Evolutionary conservation across 2,888 invertebrate genomes (phyloP), one percentile per base, ranked within the genome.

Genomic region (Plemyria rubiginata): DNA sequence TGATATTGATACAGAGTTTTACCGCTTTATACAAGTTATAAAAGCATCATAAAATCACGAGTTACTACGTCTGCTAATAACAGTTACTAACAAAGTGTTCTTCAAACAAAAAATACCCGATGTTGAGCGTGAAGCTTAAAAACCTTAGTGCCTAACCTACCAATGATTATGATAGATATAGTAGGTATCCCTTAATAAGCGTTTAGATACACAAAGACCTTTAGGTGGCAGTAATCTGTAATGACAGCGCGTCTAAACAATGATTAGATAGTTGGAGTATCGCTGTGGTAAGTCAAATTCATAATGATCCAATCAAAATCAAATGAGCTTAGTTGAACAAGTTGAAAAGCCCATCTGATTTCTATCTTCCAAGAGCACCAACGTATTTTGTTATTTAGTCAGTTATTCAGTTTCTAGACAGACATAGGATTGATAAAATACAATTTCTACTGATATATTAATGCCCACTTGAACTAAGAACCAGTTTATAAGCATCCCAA

Each of bases 241-340:
- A 72, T 72, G 66, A 68, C 54, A 71, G 67, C 68, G 68, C 62
- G 54, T 70, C 72, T 71, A 68, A 71, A 67, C 51, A 43, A 65
- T 65, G 62, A 70, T 70, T 54, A 59, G 55, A 58, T 46, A 48
- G 54, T 49, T n/a, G n/a, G 22, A 40, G 52, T 57, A 41, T 45
- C 50, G 48, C 50, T 54, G 49, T 12, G 45, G 51, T 60, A 36
- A 48, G 48, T 7, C 56, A 60, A 65, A 57, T 60, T 57, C 46
- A 50, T 54, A 57, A 55, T 50, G 15, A 29, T 12, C 28, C 40
- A 46, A 53, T 53, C 48, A 29, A 40, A 48, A 53, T 59, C 29
- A 45, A 36, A 40, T 2, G 29, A n/a, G 48, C 22, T 48, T 46
- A 7, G 15, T 15, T 43, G 0, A n/a, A 2, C 6, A 15, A 15